Conservation (phyloP, 2,888 invertebrate genomes). For the Allacma fusca region DNA sequence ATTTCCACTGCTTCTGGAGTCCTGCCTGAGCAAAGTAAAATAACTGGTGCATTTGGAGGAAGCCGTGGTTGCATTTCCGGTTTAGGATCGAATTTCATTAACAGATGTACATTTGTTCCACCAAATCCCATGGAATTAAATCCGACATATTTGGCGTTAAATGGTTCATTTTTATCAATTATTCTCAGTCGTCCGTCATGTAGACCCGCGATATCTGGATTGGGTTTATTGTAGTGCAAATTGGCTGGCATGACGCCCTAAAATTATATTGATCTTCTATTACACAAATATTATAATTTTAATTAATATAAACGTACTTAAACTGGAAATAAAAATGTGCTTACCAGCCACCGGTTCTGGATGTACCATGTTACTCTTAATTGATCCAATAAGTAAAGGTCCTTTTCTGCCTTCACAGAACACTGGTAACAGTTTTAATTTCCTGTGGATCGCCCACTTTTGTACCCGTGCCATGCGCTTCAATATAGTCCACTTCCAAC, state of each 20-base stretch:
- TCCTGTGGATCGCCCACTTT: constrained; percentile 97
- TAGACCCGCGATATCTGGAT: constrained; percentile 84
- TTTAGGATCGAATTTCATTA: constrained; percentile 67
- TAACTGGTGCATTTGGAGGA: not conserved
- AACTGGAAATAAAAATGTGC: too few species aligned
- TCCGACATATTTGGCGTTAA: constrained; percentile 90
- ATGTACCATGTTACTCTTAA: constrained; percentile 69
- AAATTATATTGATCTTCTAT: not conserved
- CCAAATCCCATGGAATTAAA: constrained; percentile 99
- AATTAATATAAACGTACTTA: too few species aligned
- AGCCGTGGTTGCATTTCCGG: not conserved
- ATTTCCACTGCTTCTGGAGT: too few species aligned
- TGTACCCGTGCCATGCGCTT: constrained; percentile 85
- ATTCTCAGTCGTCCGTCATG: constrained; percentile 14
- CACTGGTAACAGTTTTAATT: constrained; percentile 88
- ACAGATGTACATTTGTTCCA: constrained; percentile 90
- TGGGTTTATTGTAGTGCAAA: constrained; percentile 85
- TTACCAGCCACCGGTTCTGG: constrained; percentile 85
- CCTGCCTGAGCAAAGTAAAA: constrained; percentile 72
- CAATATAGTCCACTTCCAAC: constrained; percentile 76
- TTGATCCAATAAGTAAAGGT: constrained; percentile 90
- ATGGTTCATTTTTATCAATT: constrained; percentile 66
- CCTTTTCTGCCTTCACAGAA: constrained; percentile 66
- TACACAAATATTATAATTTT: too few species aligned
- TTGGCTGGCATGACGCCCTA: constrained; percentile 80